Base-by-base conservation (phyloP, 2,797 vertebrate species). In the Dromococcyx pavoninus region DNA sequence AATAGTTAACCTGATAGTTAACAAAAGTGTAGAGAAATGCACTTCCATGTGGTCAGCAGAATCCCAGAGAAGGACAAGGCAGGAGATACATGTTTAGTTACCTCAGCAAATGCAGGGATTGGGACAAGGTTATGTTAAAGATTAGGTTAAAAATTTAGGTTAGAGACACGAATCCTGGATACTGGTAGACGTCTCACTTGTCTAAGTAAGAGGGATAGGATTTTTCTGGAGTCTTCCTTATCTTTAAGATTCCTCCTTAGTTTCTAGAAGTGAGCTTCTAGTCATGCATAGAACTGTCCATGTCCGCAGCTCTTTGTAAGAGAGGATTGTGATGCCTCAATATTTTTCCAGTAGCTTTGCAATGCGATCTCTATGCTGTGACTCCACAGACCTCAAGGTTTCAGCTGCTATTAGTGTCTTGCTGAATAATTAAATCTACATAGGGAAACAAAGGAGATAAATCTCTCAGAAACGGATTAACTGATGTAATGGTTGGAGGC, bases 41-140 rank as follows among this genome's bases (percentile, higher is more conserved):
- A 78, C 3, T 30, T 73, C 22, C 41, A 15, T 21, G 32, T 17
- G 19, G 44, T 14, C 35, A 72, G 50, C 41, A 69, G 30, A 18
- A 65, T 46, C 21, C 21, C 3, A 2, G 54, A 72, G 44, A 64
- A 69, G 64, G 46, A 8, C 9, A 39, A 86, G 19, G n/a, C 9
- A 56, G 35, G 23, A 51, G 22, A 32, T n/a, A 62, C 10, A 16
- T 8, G 5, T 37, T 46, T 32, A 69, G 12, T 51, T 12, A 72
- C 41, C 21, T 46, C 32, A 56, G 24, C 11, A 89, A 73, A 43
- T 53, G 7, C 8, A 64, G 9, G 11, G 12, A 46, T 1, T 46
- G n/a, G 30, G 48, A 41, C 17, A 66, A 54, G 0, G 0, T 1
- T 64, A 75, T n/a, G n/a, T n/a, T n/a, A n/a, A n/a, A n/a, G n/a